phyloP scores from a whole-genome alignment of 53 echinoderm and acorn worm genomes.

The Hippasteria phrygiana region DNA sequence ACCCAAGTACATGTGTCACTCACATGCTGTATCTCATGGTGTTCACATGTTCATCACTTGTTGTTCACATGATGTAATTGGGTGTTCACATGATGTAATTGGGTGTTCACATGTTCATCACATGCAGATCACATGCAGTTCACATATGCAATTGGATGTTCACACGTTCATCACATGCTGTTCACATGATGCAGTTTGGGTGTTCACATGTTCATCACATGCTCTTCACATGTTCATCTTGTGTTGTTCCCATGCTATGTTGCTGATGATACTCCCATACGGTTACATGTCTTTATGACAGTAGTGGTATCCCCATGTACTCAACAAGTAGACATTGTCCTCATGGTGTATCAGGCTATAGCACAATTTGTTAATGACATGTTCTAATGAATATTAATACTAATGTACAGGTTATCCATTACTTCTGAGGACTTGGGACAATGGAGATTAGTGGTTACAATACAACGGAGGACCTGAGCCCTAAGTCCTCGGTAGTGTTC shows the following conservation, averaged over 20 bases:
- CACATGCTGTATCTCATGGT: neutral
- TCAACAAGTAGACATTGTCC: no score
- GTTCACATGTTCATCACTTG: slow-evolving; percentile 6
- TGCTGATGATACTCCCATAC: no score
- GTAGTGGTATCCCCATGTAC: no score
- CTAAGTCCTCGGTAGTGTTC: no score
- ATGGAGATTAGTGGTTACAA: no score
- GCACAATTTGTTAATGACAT: no score
- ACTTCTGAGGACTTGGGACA: no score
- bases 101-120: neutral
- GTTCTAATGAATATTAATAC: no score
- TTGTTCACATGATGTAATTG: neutral
- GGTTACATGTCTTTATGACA: neutral
- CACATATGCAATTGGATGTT: neutral
- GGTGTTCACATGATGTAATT: neutral
- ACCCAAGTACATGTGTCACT: no score
- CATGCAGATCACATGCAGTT: neutral
- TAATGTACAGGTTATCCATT: no score
- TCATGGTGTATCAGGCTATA: no score
- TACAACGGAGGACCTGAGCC: no score
- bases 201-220: neutral
- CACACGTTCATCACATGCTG: neutral
- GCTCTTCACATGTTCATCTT: neutral
- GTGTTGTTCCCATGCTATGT: neutral
- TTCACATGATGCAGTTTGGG: neutral